A percentile compares a stretch with the other conserved stretches of the same genome.
phyloP scores from a whole-genome alignment of 2,113 vertebrate genomes.

The Tor tambroides region DNA sequence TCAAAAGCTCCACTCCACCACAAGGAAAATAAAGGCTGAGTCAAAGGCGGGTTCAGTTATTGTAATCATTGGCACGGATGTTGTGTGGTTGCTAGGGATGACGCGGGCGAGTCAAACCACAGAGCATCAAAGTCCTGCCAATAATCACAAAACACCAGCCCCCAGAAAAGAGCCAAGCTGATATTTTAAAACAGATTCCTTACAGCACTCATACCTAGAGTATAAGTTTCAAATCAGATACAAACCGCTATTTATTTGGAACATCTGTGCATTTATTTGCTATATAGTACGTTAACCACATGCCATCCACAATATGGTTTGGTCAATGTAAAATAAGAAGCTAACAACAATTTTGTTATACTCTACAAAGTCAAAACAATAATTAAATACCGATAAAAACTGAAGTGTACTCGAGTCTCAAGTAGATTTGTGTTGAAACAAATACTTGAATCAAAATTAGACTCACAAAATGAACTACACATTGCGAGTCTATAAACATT shows the following conservation, averaged over 20 bases:
- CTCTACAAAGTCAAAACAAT: not conserved
- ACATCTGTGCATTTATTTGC: constrained; percentile 17
- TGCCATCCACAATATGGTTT: not conserved
- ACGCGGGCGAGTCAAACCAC: constrained; percentile 39
- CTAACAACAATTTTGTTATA: not conserved
- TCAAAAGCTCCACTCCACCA: not conserved
- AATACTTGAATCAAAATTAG: not conserved
- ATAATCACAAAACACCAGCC: constrained; percentile 47
- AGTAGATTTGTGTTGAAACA: constrained; percentile 21
- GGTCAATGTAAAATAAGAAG: constrained; percentile 12
- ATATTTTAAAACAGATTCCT: constrained; percentile 28
- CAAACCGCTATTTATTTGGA: constrained; percentile 15
- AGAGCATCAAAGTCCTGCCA: constrained; percentile 46
- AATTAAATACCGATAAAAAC: not conserved
- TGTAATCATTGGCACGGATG: constrained; percentile 33
- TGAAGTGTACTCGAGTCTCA: not conserved
- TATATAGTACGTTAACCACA: not conserved
- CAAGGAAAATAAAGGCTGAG: constrained; percentile 30
- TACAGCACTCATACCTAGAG: constrained; percentile 9
- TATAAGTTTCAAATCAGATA: constrained; percentile 26
- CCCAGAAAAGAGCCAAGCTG: constrained; percentile 18
- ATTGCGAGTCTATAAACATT: constrained; percentile 11
- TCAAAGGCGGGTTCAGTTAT: constrained; percentile 24
- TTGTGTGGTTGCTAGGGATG: constrained; percentile 34
- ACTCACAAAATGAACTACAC: not conserved